Evolutionary conservation across 2,113 vertebrate species (phyloP).

Genomic region (Rattus norvegicus): GRCr8 NC_086019.1:22084001-22084500

Average conservation of each 20-base stretch:
- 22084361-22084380: not conserved
- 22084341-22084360: not conserved
- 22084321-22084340: not conserved
- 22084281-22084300: conserved; percentile 11
- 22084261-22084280: not conserved
- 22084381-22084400: not conserved
- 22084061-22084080: not conserved
- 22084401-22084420: conserved; percentile 16
- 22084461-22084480: conserved; percentile 13
- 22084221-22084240: conserved; percentile 5
- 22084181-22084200: conserved; percentile 20
- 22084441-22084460: not conserved
- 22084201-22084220: not conserved
- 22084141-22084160: not conserved
- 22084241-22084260: conserved; percentile 52
- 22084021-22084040: not conserved
- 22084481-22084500: not conserved
- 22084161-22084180: not conserved
- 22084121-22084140: not conserved
- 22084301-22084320: conserved; percentile 35
- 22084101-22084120: conserved; percentile 45
- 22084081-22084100: not conserved
- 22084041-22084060: not conserved
- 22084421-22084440: not conserved
- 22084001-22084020: no score